A percentile compares a stretch with the other conserved stretches of the same genome.
Evolutionary conservation across 2,113 vertebrate species (phyloP).

Genomic region (Girardinichthys multiradiatus): DNA sequence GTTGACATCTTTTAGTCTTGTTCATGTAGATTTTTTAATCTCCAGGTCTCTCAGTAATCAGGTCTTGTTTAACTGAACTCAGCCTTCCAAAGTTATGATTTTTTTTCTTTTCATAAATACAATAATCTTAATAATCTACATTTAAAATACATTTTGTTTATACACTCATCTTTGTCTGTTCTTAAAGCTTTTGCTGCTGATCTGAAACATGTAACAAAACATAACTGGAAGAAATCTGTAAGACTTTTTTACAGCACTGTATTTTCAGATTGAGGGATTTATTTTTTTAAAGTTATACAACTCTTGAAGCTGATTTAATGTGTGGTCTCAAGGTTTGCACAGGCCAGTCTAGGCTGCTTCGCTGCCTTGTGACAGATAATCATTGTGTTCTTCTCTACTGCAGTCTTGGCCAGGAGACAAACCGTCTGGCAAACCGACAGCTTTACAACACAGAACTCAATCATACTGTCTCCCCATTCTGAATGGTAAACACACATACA

Average conservation of each 20-base stretch:
- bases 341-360: slow-evolving; percentile 45
- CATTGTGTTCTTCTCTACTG: slow-evolving; percentile 75
- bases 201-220: neutral
- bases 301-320: slow-evolving; percentile 46
- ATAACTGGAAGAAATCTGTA: neutral
- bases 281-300: neutral
- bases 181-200: neutral
- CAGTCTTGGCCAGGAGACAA: slow-evolving; percentile 77
- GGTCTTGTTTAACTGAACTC: neutral
- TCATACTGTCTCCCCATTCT: slow-evolving; percentile 73
- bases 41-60: neutral
- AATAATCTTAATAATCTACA: neutral
- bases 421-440: slow-evolving; percentile 80
- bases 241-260: neutral
- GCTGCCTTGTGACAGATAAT: slow-evolving; percentile 79
- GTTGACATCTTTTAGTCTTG: neutral
- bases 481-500: slow-evolving; percentile 64
- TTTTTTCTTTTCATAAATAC: no score
- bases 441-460: slow-evolving; percentile 78
- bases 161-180: neutral
- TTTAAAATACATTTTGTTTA: neutral
- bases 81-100: no score
- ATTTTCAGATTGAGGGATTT: slow-evolving; percentile 26
- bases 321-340: slow-evolving; percentile 48
- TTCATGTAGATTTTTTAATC: neutral